Percentiles rank a stretch among this genome's conserved stretches.
Evolutionary conservation across 1,140 invertebrate genomes (phyloP).

Genomic region (Hyles euphorbiae): DNA sequence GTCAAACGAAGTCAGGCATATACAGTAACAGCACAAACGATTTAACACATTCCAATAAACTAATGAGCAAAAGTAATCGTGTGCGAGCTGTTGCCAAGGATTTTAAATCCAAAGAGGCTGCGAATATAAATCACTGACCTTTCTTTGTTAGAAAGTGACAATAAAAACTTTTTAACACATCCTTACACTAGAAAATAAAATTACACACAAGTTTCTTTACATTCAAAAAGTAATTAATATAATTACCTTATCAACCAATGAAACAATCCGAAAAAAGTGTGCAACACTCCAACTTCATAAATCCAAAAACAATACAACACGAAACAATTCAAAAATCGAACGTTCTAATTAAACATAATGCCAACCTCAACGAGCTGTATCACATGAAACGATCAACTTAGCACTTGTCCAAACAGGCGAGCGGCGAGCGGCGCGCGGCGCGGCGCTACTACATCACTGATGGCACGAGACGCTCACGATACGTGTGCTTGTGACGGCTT

Average conservation of each 20-base stretch:
- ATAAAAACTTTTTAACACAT: too few relatives aligned
- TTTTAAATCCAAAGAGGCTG: too few relatives aligned
- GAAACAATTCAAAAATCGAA: conserved; percentile 60
- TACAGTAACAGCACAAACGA: conserved; percentile 6
- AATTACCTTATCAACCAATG: conserved; percentile 47
- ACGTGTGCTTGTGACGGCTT: conserved; percentile 40
- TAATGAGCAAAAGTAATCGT: conserved; percentile 1
- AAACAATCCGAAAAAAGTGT: conserved; percentile 38
- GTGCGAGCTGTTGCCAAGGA: too few relatives aligned
- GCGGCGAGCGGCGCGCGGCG: conserved; percentile 22
- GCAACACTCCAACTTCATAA: conserved; percentile 35
- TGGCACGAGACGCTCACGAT: conserved; percentile 12
- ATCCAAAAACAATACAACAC: conserved; percentile 35
- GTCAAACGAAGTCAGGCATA: conserved; percentile 1
- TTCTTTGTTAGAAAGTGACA: too few relatives aligned
- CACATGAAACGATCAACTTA: conserved; percentile 71
- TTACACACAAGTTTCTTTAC: too few relatives aligned
- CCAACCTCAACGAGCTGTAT: conserved; percentile 61
- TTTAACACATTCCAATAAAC: conserved; percentile 9
- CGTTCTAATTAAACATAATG: conserved; percentile 70
- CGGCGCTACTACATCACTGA: conserved; percentile 44
- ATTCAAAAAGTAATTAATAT: not conserved
- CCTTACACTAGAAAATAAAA: too few relatives aligned
- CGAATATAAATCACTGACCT: too few relatives aligned
- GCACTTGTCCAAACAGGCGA: conserved; percentile 66